Evolutionary conservation across 2,113 vertebrate species (phyloP).

Genomic region (Rhynchopsitta pachyrhyncha): DNA sequence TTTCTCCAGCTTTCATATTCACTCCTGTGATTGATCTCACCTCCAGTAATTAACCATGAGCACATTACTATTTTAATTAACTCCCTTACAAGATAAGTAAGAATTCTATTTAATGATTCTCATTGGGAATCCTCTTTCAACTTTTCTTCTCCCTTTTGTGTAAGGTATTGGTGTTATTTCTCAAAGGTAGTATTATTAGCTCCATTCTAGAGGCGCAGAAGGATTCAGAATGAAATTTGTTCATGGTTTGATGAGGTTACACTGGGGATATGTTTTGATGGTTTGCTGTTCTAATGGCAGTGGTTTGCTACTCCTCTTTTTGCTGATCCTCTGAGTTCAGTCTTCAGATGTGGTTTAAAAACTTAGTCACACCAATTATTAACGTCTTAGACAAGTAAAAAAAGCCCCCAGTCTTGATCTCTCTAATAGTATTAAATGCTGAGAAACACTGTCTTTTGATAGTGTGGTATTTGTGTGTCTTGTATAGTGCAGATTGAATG

Average conservation of each 20-base stretch:
- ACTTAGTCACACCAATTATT: not conserved
- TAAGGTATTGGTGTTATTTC: not conserved
- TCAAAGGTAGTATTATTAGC: not conserved
- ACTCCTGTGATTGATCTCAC: not conserved
- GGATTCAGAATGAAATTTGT: not conserved
- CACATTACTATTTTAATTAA: conserved; percentile 42
- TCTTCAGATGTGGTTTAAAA: not conserved
- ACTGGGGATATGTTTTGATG: not conserved
- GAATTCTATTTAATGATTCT: conserved; percentile 3
- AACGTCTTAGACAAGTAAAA: not conserved
- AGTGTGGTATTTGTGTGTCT: not conserved
- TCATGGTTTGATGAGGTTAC: not conserved
- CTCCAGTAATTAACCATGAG: conserved; percentile 28
- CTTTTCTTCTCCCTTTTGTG: not conserved
- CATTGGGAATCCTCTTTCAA: not conserved
- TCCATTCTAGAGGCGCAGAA: conserved; percentile 21
- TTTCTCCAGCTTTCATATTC: not conserved
- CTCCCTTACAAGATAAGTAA: conserved; percentile 13
- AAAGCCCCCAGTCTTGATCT: not conserved
- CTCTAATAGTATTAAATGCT: not conserved
- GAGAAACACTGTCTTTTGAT: not conserved
- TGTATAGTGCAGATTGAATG: not conserved
- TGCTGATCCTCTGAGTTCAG: not conserved
- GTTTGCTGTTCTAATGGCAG: not conserved
- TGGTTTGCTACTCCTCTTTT: not conserved